Percentiles rank a stretch among this genome's conserved stretches.
Conservation (phyloP, 2,797 vertebrate species). For the Microctenopoma steveboyesi region DNA sequence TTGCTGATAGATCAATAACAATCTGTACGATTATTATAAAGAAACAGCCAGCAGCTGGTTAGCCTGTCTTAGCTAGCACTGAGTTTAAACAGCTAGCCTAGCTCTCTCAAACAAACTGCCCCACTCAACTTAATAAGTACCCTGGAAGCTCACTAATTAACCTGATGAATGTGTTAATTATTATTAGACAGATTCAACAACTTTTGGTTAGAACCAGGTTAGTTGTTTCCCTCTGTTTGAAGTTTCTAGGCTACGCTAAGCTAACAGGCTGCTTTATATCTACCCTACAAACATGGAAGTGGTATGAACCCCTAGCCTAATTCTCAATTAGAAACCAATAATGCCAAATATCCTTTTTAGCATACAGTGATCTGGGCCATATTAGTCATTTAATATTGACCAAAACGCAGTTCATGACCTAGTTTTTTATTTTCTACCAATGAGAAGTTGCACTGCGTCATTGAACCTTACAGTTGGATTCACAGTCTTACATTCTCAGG, state of each 20-base stretch:
- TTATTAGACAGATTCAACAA: not conserved
- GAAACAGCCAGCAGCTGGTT: not conserved
- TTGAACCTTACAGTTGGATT: slow-evolving; percentile 21
- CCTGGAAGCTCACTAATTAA: no score
- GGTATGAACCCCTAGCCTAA: not conserved
- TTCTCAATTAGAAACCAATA: not conserved
- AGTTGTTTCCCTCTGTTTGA: not conserved
- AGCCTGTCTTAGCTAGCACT: slow-evolving; percentile 7
- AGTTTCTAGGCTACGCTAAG: slow-evolving; percentile 7
- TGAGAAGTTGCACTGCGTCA: not conserved
- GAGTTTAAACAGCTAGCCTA: not conserved
- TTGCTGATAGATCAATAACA: not conserved
- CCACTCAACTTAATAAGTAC: not conserved
- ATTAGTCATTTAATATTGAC: not conserved
- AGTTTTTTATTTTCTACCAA: not conserved
- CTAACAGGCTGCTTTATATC: slow-evolving; percentile 1
- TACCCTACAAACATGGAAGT: not conserved
- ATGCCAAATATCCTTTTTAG: no score
- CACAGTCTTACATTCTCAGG: slow-evolving; percentile 61
- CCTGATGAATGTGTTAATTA: no score
- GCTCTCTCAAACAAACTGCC: not conserved
- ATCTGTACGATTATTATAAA: not conserved
- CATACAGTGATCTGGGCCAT: not conserved
- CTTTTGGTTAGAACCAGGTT: not conserved
- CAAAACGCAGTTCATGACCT: slow-evolving; percentile 13